These are phyloP conservation scores for Sebastiscus tertius DNA, from an alignment of 2,797 vertebrate genomes.

Conservation along the genomic window DNA sequence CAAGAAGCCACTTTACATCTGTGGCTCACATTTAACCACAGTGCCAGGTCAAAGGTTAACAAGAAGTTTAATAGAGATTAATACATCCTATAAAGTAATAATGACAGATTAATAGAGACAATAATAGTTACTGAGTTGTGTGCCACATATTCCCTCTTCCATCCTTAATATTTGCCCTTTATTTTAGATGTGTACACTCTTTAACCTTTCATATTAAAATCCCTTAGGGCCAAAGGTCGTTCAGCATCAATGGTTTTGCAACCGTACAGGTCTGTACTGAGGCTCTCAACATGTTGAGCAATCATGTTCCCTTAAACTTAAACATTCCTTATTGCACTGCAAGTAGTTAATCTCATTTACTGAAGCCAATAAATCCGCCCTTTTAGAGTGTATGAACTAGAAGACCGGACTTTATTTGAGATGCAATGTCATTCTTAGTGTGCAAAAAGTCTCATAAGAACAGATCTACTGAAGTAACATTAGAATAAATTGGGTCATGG, in stretches of 20 bases:
- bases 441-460: constrained; percentile 8
- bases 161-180: not conserved
- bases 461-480: no score
- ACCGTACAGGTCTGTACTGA: constrained; percentile 13
- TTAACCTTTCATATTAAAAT: not conserved
- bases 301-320: constrained; percentile 33
- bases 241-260: constrained; percentile 12
- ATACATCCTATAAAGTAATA: not conserved
- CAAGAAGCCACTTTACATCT: not conserved
- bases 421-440: constrained; percentile 38
- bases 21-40: constrained; percentile 1
- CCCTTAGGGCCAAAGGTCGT: constrained; percentile 8
- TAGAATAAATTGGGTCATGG: not conserved
- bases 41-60: not conserved
- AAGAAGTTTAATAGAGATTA: not conserved
- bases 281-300: constrained; percentile 43
- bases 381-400: constrained; percentile 19
- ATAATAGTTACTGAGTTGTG: not conserved
- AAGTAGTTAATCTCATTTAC: constrained; percentile 63
- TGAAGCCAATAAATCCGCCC: constrained; percentile 34
- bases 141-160: not conserved
- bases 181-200: not conserved
- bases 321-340: constrained; percentile 60
- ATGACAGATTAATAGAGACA: not conserved
- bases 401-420: constrained; percentile 1